Percentiles rank a stretch among this genome's conserved stretches.
Evolutionary conservation across 30 jellyfish, hydroid and myxozoan species (phyloP).

Genomic region (Aurelia aurita complex sp. Pacific): DNA sequence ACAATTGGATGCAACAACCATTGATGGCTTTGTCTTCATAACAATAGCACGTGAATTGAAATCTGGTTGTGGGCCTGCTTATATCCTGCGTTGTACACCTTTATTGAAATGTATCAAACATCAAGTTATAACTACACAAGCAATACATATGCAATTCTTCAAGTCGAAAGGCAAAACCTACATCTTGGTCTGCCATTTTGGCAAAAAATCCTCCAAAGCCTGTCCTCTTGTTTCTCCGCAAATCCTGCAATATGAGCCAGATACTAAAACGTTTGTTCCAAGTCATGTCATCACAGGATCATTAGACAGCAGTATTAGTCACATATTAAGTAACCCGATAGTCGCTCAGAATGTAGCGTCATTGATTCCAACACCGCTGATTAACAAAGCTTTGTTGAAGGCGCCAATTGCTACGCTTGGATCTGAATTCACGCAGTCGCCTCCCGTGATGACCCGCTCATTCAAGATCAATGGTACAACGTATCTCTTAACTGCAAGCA

Average conservation of each 20-base stretch:
- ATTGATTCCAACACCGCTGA: conserved; percentile 22
- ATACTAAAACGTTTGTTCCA: not conserved
- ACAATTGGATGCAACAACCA: conserved; percentile 25
- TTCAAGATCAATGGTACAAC: conserved; percentile 33
- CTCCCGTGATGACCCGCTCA: conserved; percentile 40
- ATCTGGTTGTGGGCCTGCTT: conserved; percentile 86
- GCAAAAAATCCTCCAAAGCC: not conserved
- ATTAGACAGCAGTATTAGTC: not conserved
- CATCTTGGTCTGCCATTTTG: conserved; percentile 61
- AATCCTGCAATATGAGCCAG: conserved; percentile 16
- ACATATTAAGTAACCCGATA: not conserved
- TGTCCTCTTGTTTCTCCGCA: conserved; percentile 52
- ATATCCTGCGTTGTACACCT: conserved; percentile 61
- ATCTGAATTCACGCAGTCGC: not conserved
- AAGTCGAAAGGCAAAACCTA: conserved; percentile 16
- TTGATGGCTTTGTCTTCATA: conserved; percentile 50
- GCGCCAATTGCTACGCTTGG: conserved; percentile 55
- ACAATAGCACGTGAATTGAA: conserved; percentile 68
- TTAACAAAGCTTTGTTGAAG: conserved; percentile 17
- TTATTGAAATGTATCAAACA: conserved; percentile 29
- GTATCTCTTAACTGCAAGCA: conserved; percentile 42
- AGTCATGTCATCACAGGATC: conserved; percentile 11
- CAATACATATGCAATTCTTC: conserved; percentile 54
- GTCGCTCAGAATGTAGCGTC: conserved; percentile 48
- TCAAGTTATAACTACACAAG: conserved; percentile 57